These are phyloP conservation scores for Hipparchia semele DNA, from an alignment of 2,888 invertebrate species.

Conservation along the genomic window DNA sequence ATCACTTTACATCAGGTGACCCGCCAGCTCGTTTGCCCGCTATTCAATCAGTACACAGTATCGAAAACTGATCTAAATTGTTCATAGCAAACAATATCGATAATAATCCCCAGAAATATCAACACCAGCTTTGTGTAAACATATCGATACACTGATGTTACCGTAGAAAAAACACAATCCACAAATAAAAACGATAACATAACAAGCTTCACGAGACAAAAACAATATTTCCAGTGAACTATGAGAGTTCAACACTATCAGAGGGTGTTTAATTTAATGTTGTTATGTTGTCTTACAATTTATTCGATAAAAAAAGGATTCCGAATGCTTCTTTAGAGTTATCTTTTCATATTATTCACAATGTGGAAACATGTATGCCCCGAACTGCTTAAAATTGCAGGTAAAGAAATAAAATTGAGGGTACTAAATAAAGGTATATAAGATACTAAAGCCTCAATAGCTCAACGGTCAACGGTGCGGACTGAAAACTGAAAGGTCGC, in stretches of 20 bases:
- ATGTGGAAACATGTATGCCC: too few relatives aligned
- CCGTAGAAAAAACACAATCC: constrained; percentile 6
- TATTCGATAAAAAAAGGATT: neutral
- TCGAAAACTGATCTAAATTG: neutral
- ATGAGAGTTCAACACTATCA: neutral
- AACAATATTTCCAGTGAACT: constrained; percentile 7
- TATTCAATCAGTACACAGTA: neutral
- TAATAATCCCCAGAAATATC: neutral
- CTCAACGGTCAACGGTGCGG: too few relatives aligned
- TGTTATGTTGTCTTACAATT: neutral
- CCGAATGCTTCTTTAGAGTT: too few relatives aligned
- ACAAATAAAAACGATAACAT: constrained; percentile 4
- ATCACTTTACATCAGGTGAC: too few relatives aligned
- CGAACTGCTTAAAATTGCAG: too few relatives aligned
- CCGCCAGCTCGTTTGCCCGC: too few relatives aligned
- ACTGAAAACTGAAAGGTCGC: too few relatives aligned
- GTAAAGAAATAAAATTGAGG: too few relatives aligned
- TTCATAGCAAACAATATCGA: neutral
- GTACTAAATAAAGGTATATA: too few relatives aligned
- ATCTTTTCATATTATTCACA: too few relatives aligned
- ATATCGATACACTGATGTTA: constrained; percentile 5
- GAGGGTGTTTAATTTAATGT: neutral
- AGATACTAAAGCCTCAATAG: too few relatives aligned
- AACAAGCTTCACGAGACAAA: constrained; percentile 2
- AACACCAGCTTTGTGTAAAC: constrained; percentile 14